Percentiles rank a stretch among this genome's conserved stretches.
These are phyloP conservation scores for Tenrec ecaudatus DNA, from an alignment of 2,113 vertebrate genomes.

Conservation along the genomic window DNA sequence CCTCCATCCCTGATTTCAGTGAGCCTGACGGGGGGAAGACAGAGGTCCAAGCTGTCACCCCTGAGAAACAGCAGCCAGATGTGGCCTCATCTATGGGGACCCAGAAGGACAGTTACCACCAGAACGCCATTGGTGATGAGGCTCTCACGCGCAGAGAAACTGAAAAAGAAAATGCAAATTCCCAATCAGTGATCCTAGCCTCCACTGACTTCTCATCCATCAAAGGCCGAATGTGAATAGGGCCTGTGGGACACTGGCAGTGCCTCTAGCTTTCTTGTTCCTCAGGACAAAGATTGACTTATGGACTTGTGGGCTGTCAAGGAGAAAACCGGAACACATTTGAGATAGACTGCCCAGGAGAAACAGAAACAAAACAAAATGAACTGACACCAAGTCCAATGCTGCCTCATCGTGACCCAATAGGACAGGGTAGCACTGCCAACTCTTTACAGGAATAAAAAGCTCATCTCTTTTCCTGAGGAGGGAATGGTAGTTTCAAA, in stretches of 20 bases:
- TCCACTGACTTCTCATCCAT: background rate
- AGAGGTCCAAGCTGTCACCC: background rate
- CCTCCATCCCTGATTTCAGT: background rate
- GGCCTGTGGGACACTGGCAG: background rate
- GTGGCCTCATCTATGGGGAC: background rate
- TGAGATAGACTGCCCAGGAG: background rate
- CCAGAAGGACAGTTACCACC: slow-evolving; percentile 86
- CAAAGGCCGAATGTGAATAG: background rate
- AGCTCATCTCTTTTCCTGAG: no score
- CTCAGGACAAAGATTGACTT: background rate
- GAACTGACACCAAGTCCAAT: no score
- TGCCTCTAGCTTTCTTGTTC: background rate
- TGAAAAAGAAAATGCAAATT: slow-evolving; percentile 82
- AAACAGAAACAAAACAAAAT: background rate
- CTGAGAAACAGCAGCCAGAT: background rate
- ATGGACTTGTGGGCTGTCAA: background rate
- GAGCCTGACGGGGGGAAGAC: background rate
- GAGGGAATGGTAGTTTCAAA: no score
- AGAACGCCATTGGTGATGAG: slow-evolving; percentile 90
- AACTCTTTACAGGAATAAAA: no score
- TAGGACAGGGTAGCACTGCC: no score
- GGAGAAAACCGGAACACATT: slow-evolving; percentile 2
- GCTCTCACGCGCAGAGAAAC: slow-evolving; percentile 80
- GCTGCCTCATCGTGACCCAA: no score
- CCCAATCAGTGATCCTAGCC: background rate